Base-by-base conservation (phyloP, 1,140 invertebrate species). In the Papilio dardanus region DNA sequence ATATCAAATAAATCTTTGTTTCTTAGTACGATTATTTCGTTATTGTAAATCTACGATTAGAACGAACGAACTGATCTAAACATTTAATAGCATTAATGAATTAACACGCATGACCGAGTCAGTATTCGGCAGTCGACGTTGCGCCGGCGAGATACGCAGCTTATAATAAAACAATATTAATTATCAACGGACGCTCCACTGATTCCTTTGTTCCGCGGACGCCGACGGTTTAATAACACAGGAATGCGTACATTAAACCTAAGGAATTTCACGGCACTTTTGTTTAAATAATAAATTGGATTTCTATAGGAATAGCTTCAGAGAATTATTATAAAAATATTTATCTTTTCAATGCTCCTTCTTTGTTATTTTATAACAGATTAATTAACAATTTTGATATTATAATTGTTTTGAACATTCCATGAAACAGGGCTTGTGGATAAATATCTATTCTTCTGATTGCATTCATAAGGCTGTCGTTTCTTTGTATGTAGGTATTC, bases 111-210 rank as follows among this genome's bases (percentile, higher is more conserved):
- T 86, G 84, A 77, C 71, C 89, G 88, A 79, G 75, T 83, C 76
- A 83, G 82, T 82, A 86, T 88, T 85, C 75, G 80, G 77, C 77
- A 69, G 77, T 71, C 74, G 62, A 75, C 79, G 82, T 79, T 87
- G 88, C 79, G 76, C 75, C 81, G 78, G 80, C 78, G 82, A 87
- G 89, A 90, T 92, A 92, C 85, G 83, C 67, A 79, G 87, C 88
- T 90, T 89, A 92, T 90, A 90, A 90, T 92, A 92, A 91, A 92
- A 92, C 89, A 92, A 92, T 92, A 92, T 90, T 92, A 90, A 92
- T 92, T 90, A 90, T 87, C 88, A 90, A 90, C 88, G 81, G 87
- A 86, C 88, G 89, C 87, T 87, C 80, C 80, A 87, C 74, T 88
- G 90, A 68, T 58, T 86, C 87, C 85, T 92, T 92, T 92, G 90